phyloP scores from a whole-genome alignment of 2,113 vertebrate genomes.

The Ramphastos sulfuratus region DNA sequence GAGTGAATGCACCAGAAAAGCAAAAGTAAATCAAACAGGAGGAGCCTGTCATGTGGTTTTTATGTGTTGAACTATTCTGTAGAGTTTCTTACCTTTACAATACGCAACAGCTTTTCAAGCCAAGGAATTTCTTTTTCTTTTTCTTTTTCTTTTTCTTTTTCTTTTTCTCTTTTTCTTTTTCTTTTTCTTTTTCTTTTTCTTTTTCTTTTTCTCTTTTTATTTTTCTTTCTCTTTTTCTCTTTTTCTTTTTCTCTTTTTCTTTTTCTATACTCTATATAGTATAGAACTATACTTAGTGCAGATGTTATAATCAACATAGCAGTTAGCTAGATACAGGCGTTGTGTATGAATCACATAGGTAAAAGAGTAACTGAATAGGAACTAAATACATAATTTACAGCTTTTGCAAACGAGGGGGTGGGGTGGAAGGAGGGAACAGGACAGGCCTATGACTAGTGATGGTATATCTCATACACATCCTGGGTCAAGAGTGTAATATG shows the following conservation, averaged over 20 bases:
- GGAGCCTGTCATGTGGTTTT: background rate
- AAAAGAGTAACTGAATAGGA: conserved; percentile 49
- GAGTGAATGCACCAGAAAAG: background rate
- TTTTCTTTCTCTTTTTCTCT: no score
- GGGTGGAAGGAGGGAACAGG: conserved; percentile 38
- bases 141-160: no score
- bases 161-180: no score
- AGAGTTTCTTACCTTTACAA: background rate
- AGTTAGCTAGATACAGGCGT: background rate
- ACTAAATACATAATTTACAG: conserved; percentile 27
- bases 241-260: background rate
- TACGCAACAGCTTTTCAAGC: background rate
- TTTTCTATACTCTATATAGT: background rate
- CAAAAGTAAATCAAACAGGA: background rate
- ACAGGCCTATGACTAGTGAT: conserved; percentile 10
- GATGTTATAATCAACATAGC: background rate
- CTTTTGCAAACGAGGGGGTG: background rate
- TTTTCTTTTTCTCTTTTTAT: no score
- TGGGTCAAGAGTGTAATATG: conserved; percentile 52
- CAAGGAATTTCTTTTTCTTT: background rate
- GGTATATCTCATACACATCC: conserved; percentile 54
- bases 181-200: background rate
- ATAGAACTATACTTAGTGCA: background rate
- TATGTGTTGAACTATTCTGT: background rate
- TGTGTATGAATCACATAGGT: background rate